phyloP scores from a whole-genome alignment of 2,113 vertebrate genomes.

The Hypocryptadius cinnamomeus region DNA sequence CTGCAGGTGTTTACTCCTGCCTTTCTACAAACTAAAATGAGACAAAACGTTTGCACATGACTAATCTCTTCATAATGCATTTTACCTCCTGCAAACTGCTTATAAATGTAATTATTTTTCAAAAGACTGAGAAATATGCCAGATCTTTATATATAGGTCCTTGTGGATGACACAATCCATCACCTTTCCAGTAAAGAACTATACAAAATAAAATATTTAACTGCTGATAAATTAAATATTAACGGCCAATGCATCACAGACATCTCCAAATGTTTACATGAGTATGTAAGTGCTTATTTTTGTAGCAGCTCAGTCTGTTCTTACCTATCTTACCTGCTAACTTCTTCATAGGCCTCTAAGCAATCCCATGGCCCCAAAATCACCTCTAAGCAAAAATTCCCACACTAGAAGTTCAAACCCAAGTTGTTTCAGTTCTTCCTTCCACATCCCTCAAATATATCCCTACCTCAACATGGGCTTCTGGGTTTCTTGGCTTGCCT shows the following conservation, averaged over 20 bases:
- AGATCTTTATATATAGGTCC: constrained; percentile 5
- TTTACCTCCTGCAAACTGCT: background rate
- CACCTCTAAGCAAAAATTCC: background rate
- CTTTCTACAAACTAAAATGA: background rate
- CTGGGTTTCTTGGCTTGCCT: background rate
- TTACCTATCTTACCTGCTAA: background rate
- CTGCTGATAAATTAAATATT: constrained; percentile 51
- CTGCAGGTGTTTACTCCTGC: background rate
- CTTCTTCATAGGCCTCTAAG: background rate
- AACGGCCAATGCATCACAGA: constrained; percentile 16
- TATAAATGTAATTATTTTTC: background rate
- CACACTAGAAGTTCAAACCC: background rate
- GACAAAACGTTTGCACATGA: background rate
- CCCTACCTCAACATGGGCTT: background rate
- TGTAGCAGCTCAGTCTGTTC: background rate
- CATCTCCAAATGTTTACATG: background rate
- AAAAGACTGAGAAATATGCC: background rate
- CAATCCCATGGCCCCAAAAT: background rate
- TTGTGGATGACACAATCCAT: background rate
- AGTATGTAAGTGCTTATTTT: background rate
- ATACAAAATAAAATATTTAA: constrained; percentile 39
- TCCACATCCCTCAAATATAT: background rate
- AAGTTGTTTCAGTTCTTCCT: background rate
- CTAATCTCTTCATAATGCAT: constrained; percentile 12
- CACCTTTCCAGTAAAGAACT: constrained; percentile 18